Evolutionary conservation across 2,113 vertebrate genomes (phyloP).

Genomic region (Illadopsis cleaveri): DNA sequence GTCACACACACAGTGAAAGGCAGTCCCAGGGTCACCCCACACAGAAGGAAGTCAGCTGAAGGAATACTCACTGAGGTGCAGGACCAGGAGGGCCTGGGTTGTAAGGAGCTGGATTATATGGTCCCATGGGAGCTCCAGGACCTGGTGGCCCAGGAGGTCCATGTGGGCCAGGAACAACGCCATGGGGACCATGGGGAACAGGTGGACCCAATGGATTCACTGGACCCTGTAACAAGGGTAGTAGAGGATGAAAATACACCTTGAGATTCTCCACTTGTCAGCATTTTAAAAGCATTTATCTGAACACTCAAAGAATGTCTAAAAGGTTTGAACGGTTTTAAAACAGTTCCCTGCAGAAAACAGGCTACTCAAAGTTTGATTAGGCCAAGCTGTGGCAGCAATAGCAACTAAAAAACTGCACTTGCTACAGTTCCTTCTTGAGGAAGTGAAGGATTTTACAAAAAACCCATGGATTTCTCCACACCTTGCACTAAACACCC

Average conservation of each 20-base stretch:
- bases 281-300: neutral
- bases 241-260: neutral
- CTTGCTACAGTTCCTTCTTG: neutral
- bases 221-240: slow-evolving; percentile 79
- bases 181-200: slow-evolving; percentile 94
- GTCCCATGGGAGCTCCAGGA: slow-evolving; percentile 94
- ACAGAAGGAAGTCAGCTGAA: neutral
- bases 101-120: slow-evolving; percentile 95
- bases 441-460: neutral
- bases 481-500: neutral
- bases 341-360: neutral
- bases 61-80: slow-evolving; percentile 88
- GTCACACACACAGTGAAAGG: neutral
- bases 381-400: neutral
- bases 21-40: neutral
- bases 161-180: slow-evolving; percentile 90
- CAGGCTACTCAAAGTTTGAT: neutral
- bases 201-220: slow-evolving; percentile 96
- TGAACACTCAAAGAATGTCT: neutral
- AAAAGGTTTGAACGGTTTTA: neutral
- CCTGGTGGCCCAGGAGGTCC: slow-evolving; percentile 91
- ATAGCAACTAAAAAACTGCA: neutral
- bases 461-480: fast-evolving
- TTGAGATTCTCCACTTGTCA: neutral
- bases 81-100: slow-evolving; percentile 94